Evolutionary conservation across 2,888 invertebrate genomes (phyloP), one percentile per base, ranked within the genome.

Genomic region (Dione vanillae): DNA sequence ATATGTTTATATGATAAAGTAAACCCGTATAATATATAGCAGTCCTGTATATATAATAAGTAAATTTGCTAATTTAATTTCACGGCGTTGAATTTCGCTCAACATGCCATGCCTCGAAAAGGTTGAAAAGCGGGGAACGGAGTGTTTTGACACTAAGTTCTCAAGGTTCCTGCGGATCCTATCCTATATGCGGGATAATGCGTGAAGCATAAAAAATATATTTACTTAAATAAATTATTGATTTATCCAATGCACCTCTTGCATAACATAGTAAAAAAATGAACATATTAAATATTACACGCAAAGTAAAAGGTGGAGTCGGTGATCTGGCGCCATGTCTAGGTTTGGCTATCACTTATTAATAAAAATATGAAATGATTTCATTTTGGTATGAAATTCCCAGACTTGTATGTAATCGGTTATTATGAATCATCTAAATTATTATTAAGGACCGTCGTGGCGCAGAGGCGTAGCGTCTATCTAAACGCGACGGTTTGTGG

Each of bases 251-350:
- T 56, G 43, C 19, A 43, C 20, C 20, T 41, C 27, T 61, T 41
- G 41, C 43, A 14, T 43, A 40, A 20, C 27, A 27, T 27, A 3
- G 43, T 45, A 20, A 20, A 27, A 61, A 61, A 58, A 12, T 41
- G 41, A 40, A 58, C 40, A 40, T 20, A 52, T 52, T 52, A 27
- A 27, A 52, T 27, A 27, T 27, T 20, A 40, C 37, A 45, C 7
- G 9, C 43, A 27, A 61, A 61, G 59, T 61, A 61, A 61, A 61
- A 61, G 59, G 59, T 27, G 9, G 41, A n/a, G 14, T 27, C 59
- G 59, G n/a, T 43, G 40, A 10, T 61, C 27, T 43, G 59, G 59
- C 59, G 59, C 59, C 58, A 58, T 61, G 43, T 61, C 43, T 61
- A 9, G 20, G 43, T n/a, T 45, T 43, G 43, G 59, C 27, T 45